Base-by-base conservation (phyloP, 2,797 vertebrate species). In the Rhincodon typus region DNA sequence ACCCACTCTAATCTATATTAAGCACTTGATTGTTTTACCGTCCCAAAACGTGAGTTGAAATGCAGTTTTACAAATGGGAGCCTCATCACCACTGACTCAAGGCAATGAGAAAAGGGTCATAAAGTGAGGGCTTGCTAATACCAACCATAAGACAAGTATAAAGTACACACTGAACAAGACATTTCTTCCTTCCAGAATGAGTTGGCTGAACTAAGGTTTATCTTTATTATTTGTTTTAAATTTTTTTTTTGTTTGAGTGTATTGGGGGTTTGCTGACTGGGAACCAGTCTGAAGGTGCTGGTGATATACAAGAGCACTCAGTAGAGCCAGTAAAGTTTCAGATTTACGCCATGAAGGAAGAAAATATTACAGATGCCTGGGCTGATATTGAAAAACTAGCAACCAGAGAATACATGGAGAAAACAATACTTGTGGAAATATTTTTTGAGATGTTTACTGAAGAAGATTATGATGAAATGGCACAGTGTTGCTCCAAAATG, bases 141-240 rank as follows among this genome's bases (percentile, higher is more conserved):
- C 21, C 21, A 84, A 15, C 34, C 34, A n/a, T 79, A 17, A 21
- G 19, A 23, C 19, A 84, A 23, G 38, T 42, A 84, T 1, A 42
- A 84, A 23, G 19, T 42, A 87, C 97, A 97, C 95, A 95, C 96
- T 0, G 97, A 97, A 95, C 96, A 94, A 95, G 97, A 98, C 66
- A 96, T 97, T 50, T 21, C 96, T 0, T 96, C 97, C 0, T 96
- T 97, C 95, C 97, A 97, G 96, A 97, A 96, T 3, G 97, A 98
- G 96, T 94, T 97, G 42, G 86, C 97, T 86, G 96, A 96, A 86
- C 96, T 97, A 95, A 98, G 98, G 98, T 99, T 96, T 95, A 90
- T 62, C 12, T 62, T 67, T 6, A 57, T 66, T 25, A 87, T 25
- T 66, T 17, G 57, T 57, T 34, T n/a, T 91, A 66, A 30, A 91